These are phyloP conservation scores for Tribolium madens DNA, from an alignment of 1,140 invertebrate species.

Conservation along the genomic window DNA sequence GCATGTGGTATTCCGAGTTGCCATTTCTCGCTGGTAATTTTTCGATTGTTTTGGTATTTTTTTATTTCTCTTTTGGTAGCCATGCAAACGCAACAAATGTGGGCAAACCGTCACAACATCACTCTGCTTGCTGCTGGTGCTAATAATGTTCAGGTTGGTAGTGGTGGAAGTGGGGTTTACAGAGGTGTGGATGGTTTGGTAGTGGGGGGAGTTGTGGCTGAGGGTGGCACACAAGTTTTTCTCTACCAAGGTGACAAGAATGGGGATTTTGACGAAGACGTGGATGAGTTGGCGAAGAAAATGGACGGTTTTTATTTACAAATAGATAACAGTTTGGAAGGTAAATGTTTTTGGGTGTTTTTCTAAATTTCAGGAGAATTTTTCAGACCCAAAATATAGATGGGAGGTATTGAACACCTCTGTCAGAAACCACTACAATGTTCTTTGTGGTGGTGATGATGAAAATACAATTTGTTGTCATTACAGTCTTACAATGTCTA, in stretches of 20 bases:
- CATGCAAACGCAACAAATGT: slow-evolving; percentile 67
- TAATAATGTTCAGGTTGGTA: slow-evolving; percentile 66
- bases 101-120: slow-evolving; percentile 66
- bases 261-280: slow-evolving; percentile 5
- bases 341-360: too few relatives aligned
- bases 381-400: too few relatives aligned
- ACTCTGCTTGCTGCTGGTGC: slow-evolving; percentile 68
- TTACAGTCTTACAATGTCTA: background rate
- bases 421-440: background rate
- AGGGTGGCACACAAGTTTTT: slow-evolving; percentile 19
- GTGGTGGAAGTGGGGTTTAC: slow-evolving; percentile 66
- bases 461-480: background rate
- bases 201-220: background rate
- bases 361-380: too few relatives aligned
- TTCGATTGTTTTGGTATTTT: background rate
- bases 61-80: slow-evolving; percentile 58
- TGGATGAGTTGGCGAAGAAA: slow-evolving; percentile 14
- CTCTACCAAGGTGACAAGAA: background rate
- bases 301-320: slow-evolving; percentile 42
- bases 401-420: background rate
- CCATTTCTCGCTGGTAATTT: slow-evolving; percentile 76
- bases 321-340: slow-evolving; percentile 22
- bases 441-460: background rate
- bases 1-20: slow-evolving; percentile 79
- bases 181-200: slow-evolving; percentile 50